Evolutionary conservation across 30 jellyfish, hydroid and myxozoan species (phyloP), one percentile per base, ranked within the genome.

Genomic region (Pelagia noctiluca): DNA sequence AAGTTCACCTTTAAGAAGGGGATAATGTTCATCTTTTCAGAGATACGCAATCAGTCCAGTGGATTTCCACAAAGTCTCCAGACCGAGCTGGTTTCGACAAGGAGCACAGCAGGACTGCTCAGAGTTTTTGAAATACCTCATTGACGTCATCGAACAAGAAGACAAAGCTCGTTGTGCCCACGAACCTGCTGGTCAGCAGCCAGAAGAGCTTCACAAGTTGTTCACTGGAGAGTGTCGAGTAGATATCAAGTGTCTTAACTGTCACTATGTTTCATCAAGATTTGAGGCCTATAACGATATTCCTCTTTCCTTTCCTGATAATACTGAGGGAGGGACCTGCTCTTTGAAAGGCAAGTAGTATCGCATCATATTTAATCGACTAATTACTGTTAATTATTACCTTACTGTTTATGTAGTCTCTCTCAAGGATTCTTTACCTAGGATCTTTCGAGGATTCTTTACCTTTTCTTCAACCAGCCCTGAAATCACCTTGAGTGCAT

Each of bases 41-140:
- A 81, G 98, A 52, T 80, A 89, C 2, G 92, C 98, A 35, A 86
- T 92, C 7, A 86, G 89, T 49, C 98, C 98, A 24, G 80, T 21
- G 7, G 81, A 61, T 13, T 92, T 92, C 80, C 32, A 65, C 75
- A 75, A 60, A 48, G 66, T 75, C 16, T 92, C 98, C 19, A 90
- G 98, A 46, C 98, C 98, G 19, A 61, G 90, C 26, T 92, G 98
- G 98, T 92, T 92, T 76, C 89, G 82, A 7, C 73, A 48, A 31
- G 98, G 98, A 16, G 83, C 96, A 11, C 98, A 92, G 68, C 98
- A 92, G 72, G 98, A 92, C 78, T 92, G 98, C 72, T 92, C 98
- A n/a, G 98, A 92, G 69, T 92, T 85, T 86, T 63, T 92, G 83
- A 92, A 92, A 50, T 42, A 78, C 63, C 84, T 92, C 33, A 61